These are phyloP conservation scores for Pseudopleuronectes americanus DNA, from an alignment of 2,797 vertebrate genomes.

Conservation along the genomic window DNA sequence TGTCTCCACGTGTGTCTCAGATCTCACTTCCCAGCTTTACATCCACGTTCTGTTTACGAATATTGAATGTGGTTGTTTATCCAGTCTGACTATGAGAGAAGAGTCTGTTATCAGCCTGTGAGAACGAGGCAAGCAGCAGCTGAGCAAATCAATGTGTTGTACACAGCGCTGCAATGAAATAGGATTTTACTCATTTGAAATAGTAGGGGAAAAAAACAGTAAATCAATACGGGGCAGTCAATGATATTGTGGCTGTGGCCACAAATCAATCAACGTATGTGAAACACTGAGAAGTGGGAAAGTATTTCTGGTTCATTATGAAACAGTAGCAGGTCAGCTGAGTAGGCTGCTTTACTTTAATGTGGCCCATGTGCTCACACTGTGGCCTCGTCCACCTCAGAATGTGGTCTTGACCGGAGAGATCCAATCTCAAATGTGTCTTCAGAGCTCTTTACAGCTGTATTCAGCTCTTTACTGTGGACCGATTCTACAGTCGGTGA, in stretches of 20 bases:
- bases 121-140: background rate
- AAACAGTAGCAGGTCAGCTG: background rate
- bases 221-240: slow-evolving; percentile 1
- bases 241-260: background rate
- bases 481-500: background rate
- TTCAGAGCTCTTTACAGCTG: background rate
- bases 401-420: too few relatives aligned
- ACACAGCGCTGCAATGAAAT: background rate
- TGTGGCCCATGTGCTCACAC: too few relatives aligned
- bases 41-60: background rate
- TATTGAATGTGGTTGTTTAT: background rate
- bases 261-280: background rate
- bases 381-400: too few relatives aligned
- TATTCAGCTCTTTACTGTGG: background rate
- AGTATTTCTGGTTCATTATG: background rate
- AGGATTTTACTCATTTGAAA: background rate
- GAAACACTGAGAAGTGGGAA: background rate
- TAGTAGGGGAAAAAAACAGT: background rate
- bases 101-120: background rate
- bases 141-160: background rate
- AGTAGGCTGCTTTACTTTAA: background rate
- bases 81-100: background rate
- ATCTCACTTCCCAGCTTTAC: background rate
- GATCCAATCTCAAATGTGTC: background rate
- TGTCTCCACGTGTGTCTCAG: background rate